These are phyloP conservation scores for Drosophila nigromelanica DNA, from an alignment of 1,140 invertebrate genomes.

Conservation along the genomic window DNA sequence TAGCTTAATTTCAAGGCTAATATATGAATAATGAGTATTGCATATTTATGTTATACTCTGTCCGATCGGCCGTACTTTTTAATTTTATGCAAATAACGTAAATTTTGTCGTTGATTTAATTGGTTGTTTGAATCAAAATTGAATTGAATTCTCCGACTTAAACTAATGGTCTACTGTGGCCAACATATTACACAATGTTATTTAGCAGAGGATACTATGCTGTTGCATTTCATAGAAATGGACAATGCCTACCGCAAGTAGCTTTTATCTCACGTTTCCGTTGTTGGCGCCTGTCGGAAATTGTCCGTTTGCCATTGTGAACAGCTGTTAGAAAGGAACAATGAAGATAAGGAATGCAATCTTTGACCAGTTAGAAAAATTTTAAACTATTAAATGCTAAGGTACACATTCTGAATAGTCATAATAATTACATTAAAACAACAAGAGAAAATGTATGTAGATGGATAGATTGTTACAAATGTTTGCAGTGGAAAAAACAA, in stretches of 20 bases:
- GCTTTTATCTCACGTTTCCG: slow-evolving; percentile 38
- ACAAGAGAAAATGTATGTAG: too few species aligned
- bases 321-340: slow-evolving; percentile 15
- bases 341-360: background rate
- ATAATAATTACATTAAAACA: background rate
- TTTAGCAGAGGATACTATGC: background rate
- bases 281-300: slow-evolving; percentile 23
- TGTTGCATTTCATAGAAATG: slow-evolving; percentile 4
- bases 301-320: slow-evolving; percentile 21
- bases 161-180: background rate
- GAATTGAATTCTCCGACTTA: too few species aligned
- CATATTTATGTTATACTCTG: too few species aligned
- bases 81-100: too few species aligned
- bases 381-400: background rate
- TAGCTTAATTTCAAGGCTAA: too few species aligned
- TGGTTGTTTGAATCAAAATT: too few species aligned
- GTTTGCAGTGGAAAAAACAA: too few species aligned
- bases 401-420: too few species aligned
- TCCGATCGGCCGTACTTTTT: too few species aligned
- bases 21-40: too few species aligned
- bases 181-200: background rate
- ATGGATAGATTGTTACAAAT: too few species aligned
- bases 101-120: too few species aligned
- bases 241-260: slow-evolving; percentile 17
- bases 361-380: background rate